Percentiles rank a stretch among this genome's conserved stretches.
phyloP scores from a whole-genome alignment of 1,140 invertebrate genomes.

The Megathymus violae region DNA sequence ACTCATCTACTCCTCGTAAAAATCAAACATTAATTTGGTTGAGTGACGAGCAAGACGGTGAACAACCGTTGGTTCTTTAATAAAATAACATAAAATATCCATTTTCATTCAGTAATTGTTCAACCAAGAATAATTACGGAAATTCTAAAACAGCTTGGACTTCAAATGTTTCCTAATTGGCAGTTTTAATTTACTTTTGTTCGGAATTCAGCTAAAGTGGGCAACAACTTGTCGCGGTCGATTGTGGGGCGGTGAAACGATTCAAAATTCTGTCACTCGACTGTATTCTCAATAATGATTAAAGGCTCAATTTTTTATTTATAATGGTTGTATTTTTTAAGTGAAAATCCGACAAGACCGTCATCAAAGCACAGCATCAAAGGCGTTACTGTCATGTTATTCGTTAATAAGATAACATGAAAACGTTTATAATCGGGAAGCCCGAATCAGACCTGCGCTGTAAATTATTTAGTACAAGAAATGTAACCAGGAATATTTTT shows the following conservation, averaged over 20 bases:
- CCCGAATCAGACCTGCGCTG: no score
- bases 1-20: not conserved
- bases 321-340: not conserved
- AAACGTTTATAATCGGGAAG: no score
- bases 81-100: conserved; percentile 60
- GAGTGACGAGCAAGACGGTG: not conserved
- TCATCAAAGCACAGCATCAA: no score
- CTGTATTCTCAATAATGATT: conserved; percentile 70
- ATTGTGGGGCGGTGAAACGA: conserved; percentile 69
- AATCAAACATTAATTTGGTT: not conserved
- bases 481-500: no score
- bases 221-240: conserved; percentile 79
- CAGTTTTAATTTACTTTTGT: conserved; percentile 82
- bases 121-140: conserved; percentile 78
- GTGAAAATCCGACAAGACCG: no score
- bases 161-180: conserved; percentile 81
- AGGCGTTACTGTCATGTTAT: no score
- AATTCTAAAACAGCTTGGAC: conserved; percentile 80
- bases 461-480: no score
- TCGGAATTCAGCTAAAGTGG: conserved; percentile 74
- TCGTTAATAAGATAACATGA: no score
- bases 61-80: conserved; percentile 27
- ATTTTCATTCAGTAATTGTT: conserved; percentile 68
- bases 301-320: conserved; percentile 60
- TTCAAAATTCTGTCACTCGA: conserved; percentile 74